Base-by-base conservation (phyloP, 2,797 vertebrate genomes). In the Sparus aurata region DNA sequence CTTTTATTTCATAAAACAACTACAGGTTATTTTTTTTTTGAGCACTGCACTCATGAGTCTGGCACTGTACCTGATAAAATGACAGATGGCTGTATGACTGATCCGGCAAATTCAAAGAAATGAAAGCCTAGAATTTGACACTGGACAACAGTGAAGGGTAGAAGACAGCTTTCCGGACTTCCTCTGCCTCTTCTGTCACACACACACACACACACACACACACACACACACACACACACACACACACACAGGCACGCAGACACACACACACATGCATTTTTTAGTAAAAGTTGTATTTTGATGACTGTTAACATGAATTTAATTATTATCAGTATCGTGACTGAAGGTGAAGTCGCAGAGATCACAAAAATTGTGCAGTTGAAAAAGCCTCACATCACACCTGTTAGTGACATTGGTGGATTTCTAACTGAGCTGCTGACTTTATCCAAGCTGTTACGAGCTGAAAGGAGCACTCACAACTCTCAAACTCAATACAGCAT, bases 41-140 rank as follows among this genome's bases (percentile, higher is more conserved):
- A 85, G 75, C 57, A 81, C 72, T 46, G 72, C 77, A 43, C 69
- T 84, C 81, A 66, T 58, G 75, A 75, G 66, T 88, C 78, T 64
- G 86, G 70, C 60, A 68, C 76, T 83, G 73, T 77, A 88, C 79
- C 89, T 89, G 89, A 84, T 84, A 91, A 72, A 52, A 85, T 80
- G 83, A 91, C 89, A 90, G 91, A 92, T 92, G 88, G 89, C 75
- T 80, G 57, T 77, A 78, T 82, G 73, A 82, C 85, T 75, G 68
- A 91, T 89, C 75, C 87, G 80, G 87, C 83, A 85, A 87, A 85
- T 89, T 89, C 72, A 76, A 69, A 50, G 58, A 46, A 68, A 79
- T 38, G 46, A 64, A 79, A 79, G 84, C 85, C 74, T 88, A 89
- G 82, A 82, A 53, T 87, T 82, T 75, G 79, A 83, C 60, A 53